Base-by-base conservation (phyloP, 2,797 vertebrate genomes). In the Eptatretus atami region DNA sequence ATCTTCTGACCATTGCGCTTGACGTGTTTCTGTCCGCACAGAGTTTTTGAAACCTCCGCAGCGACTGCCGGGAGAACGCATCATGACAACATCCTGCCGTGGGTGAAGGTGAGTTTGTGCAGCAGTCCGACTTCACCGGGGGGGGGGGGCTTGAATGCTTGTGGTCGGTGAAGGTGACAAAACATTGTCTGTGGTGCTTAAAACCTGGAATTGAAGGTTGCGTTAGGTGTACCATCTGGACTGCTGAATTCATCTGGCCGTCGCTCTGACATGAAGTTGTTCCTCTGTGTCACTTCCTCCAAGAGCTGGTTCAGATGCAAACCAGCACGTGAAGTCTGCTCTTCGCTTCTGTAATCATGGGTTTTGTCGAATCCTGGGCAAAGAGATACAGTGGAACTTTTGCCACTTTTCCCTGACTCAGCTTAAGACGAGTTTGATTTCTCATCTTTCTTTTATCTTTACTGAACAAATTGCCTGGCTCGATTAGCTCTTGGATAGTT, bases 291-390 rank as follows among this genome's bases (percentile, higher is more conserved):
- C 31, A n/a, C 57, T 10, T 6, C 55, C 53, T 8, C 10, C 66
- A 83, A 80, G 81, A 83, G 66, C 75, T 82, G 61, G 81, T 83
- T 79, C 80, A 31, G 81, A 83, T 76, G 81, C 81, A 63, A 83
- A 83, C 76, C 81, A 83, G 71, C 81, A 82, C 69, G 81, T 83
- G 71, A 83, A 83, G 71, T 83, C 81, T 60, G 81, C 81, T 19
- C 73, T 83, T 72, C n/a, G 81, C 81, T 67, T 83, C 81, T 1
- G 81, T 83, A 69, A 82, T 83, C 68, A 83, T 83, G 81, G 80
- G 81, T 60, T 60, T 77, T 83, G 57, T 83, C 81, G 12, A 68
- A 82, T 83, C 70, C 71, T 83, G 72, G 81, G 81, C 71, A 83
- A 83, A 70, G 81, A 83, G 73, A 81, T 75, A 83, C 81, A 61